Evolutionary conservation across 2,113 vertebrate species (phyloP), one percentile per base, ranked within the genome.

Genomic region (Hippocampus mohnikei): DNA sequence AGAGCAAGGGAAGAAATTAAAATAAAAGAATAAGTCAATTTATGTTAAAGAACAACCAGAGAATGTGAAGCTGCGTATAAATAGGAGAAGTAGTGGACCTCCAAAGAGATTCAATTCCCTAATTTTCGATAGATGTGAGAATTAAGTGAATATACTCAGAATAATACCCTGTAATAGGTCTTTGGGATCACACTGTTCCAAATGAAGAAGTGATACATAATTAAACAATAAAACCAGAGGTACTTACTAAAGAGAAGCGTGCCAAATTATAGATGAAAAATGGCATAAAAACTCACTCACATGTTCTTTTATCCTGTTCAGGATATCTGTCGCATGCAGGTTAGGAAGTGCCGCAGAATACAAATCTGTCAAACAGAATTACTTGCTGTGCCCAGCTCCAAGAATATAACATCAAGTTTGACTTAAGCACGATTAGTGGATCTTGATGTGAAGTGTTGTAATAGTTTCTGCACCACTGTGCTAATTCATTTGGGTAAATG

Each of bases 21-120:
- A 60, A 18, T 70, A 64, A 23, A 72, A 73, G 69, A 78, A 55
- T 33, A 37, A 74, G 62, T 63, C 48, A 73, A 78, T 67, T 48
- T 27, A 76, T 76, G 78, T 78, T 77, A 21, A 85, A 77, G 67
- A 66, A 68, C 69, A 78, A 73, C 70, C 15, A 67, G 56, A 48
- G 18, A 12, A 66, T 21, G 25, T 8, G 66, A 44, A 46, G 11
- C 3, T n/a, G 18, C 1, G 8, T 20, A 41, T 41, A 2, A 41
- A n/a, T 11, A 72, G 52, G 1, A 72, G 41, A 70, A 67, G 69
- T 74, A 42, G 27, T 69, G 21, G 23, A 42, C 44, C 25, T 27
- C 25, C 5, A 3, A 53, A 58, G 55, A 59, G 73, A 65, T 62
- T 9, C 50, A 50, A 71, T 66, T 81, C 41, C 29, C 37, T 64